phyloP scores from a whole-genome alignment of 2,888 invertebrate species.

The Eupithecia subumbrata region DNA sequence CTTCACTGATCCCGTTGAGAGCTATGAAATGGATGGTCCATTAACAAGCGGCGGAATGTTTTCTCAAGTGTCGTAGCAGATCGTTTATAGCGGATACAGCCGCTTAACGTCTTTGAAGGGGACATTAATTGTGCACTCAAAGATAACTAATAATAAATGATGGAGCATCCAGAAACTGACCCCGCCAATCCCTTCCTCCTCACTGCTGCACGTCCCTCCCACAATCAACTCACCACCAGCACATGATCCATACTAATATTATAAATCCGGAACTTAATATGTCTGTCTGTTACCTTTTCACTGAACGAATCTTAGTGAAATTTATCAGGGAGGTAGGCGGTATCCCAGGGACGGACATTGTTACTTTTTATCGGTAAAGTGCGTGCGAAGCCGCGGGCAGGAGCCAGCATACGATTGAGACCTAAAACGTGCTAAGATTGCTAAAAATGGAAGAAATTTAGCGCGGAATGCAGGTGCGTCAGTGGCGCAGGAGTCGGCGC shows the following conservation, averaged over 20 bases:
- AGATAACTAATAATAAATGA: neutral
- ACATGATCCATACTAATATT: too few species aligned
- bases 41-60: conserved; percentile 20
- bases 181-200: neutral
- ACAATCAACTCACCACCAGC: too few species aligned
- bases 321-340: too few species aligned
- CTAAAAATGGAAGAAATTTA: conserved; percentile 16
- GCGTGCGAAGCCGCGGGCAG: too few species aligned
- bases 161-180: neutral
- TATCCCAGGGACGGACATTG: too few species aligned
- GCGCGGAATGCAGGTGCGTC: conserved; percentile 18
- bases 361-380: too few species aligned
- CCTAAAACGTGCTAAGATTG: neutral
- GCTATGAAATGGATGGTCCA: conserved; percentile 25
- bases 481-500: conserved; percentile 24
- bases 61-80: conserved; percentile 13
- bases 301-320: too few species aligned
- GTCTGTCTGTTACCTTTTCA: too few species aligned
- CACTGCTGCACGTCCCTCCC: neutral
- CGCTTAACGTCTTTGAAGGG: conserved; percentile 14
- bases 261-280: too few species aligned
- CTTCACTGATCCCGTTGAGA: conserved; percentile 21
- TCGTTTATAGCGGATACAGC: conserved; percentile 23
- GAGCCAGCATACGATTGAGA: neutral
- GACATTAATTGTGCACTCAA: conserved; percentile 8